phyloP scores from a whole-genome alignment of 2,113 vertebrate species.

The Cyphomyrus discorhynchus region DNA sequence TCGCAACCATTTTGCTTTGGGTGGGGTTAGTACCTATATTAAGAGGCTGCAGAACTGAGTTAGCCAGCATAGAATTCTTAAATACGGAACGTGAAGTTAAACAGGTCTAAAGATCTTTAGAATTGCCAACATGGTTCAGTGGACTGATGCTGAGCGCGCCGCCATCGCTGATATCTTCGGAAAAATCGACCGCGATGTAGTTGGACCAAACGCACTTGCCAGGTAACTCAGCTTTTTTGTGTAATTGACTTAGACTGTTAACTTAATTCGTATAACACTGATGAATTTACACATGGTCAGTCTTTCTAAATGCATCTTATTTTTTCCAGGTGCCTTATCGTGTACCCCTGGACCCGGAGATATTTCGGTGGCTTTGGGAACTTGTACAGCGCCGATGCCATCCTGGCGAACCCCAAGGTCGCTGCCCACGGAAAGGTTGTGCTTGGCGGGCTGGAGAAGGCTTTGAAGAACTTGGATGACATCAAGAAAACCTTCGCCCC shows the following conservation, averaged over 20 bases:
- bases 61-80: background rate
- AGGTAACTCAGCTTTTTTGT: conserved; percentile 39
- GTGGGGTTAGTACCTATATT: background rate
- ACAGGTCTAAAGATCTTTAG: background rate
- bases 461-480: conserved; percentile 59
- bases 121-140: conserved; percentile 38
- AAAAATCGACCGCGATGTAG: conserved; percentile 47
- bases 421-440: conserved; percentile 58
- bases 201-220: conserved; percentile 51
- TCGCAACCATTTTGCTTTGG: background rate
- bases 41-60: background rate
- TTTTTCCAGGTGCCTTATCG: conserved; percentile 50
- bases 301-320: background rate
- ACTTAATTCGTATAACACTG: background rate
- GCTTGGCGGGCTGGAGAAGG: conserved; percentile 55
- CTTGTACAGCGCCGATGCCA: conserved; percentile 52
- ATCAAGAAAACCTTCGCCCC: conserved; percentile 44
- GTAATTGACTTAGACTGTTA: background rate
- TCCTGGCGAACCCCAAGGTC: conserved; percentile 54
- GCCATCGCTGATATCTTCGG: conserved; percentile 47
- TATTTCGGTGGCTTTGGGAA: conserved; percentile 68
- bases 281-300: background rate
- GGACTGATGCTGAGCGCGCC: conserved; percentile 48
- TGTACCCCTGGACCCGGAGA: conserved; percentile 64
- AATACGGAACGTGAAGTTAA: background rate